Base-by-base conservation (phyloP, 1,140 invertebrate genomes). In the Pteromalus puparum region DNA sequence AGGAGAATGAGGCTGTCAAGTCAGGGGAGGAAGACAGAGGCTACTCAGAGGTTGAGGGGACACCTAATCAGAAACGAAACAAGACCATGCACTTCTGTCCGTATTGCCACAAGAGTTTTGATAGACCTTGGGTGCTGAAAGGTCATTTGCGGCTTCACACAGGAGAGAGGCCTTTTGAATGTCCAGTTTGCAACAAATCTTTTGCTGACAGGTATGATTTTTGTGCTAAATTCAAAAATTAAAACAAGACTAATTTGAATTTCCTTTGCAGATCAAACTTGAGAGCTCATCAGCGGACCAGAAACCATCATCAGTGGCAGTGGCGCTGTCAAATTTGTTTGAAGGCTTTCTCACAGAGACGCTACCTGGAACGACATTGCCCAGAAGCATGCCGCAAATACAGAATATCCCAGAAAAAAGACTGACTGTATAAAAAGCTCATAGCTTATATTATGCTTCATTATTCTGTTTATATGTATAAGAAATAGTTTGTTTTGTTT, bases 331-430 rank as follows among this genome's bases (percentile, higher is more conserved):
- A 92, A 1, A 93, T 94, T 76, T 96, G 95, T 87, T 94, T 94
- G 67, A 96, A 97, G 87, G 95, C 96, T 18, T 97, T 97, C 90
- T 96, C 96, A 28, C 96, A 96, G 91, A 93, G 95, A 79, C 93
- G 95, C 15, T 97, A 96, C 88, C 90, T 97, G 18, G 95, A 96
- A 88, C 94, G 96, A 10, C 96, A 97, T 87, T 94, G 95, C 67
- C 91, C 95, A 2, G 95, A 96, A 85, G 96, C 96, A 4, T 97
- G 96, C 88, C 92, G 93, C 28, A 96, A 96, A 89, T 96, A 94
- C 68, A 89, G 90, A 84, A 88, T 90, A 81, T 89, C 91, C 2
- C 92, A 93, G 67, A 92, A 90, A 81, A 89, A 87, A 74, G 90
- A 91, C 34, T 85, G 26, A 85, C 6, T 7, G 2, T 10, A 53